These are phyloP conservation scores for Ips typographus DNA, from an alignment of 1,140 invertebrate genomes.

Conservation along the genomic window DNA sequence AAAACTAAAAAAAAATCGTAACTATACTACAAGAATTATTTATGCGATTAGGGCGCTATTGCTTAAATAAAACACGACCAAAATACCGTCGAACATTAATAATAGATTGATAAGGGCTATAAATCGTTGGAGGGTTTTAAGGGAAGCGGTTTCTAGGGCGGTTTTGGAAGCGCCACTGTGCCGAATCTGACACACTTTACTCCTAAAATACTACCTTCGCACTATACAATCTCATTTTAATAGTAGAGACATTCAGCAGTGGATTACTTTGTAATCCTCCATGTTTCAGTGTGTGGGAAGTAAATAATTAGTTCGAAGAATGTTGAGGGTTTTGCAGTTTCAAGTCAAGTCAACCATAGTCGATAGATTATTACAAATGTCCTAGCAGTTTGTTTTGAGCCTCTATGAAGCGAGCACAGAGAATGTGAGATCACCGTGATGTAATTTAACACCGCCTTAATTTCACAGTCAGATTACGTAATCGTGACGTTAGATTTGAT, in stretches of 20 bases:
- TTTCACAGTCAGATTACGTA: no score
- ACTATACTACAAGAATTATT: neutral
- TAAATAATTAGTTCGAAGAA: no score
- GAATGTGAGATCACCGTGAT: no score
- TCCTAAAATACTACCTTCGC: constrained; percentile 3
- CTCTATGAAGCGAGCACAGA: no score
- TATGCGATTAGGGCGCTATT: neutral
- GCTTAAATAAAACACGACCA: neutral
- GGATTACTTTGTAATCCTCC: no score
- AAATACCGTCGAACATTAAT: constrained; percentile 20
- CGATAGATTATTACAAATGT: no score
- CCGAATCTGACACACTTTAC: constrained; percentile 14
- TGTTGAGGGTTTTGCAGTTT: no score
- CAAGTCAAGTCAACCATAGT: no score
- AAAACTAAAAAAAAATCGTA: neutral
- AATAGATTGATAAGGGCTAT: constrained; percentile 21
- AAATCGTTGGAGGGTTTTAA: constrained; percentile 19
- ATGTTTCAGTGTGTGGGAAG: no score
- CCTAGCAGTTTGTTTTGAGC: no score
- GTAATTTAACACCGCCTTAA: no score
- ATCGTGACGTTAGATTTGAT: no score
- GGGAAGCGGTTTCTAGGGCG: constrained; percentile 18
- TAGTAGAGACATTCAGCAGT: constrained; percentile 2
- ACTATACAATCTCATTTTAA: neutral
- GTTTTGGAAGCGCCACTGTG: constrained; percentile 10